These are phyloP conservation scores for Wasmannia auropunctata DNA, from an alignment of 1,140 invertebrate species.

Conservation along the genomic window DNA sequence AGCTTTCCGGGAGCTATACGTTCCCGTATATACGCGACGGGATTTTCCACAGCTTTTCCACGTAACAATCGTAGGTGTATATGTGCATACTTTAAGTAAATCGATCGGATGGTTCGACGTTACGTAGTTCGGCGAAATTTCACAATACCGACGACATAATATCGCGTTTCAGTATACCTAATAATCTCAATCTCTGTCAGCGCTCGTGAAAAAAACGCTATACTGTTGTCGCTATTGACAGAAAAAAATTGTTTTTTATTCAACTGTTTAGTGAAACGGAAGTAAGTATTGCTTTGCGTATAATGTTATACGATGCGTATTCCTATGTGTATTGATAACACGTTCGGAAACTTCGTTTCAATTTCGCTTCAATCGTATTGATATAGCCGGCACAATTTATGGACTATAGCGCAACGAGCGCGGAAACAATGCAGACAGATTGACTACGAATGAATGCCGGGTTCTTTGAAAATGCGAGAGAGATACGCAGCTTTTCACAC, in stretches of 20 bases:
- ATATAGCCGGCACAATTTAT: conserved; percentile 1
- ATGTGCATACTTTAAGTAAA: not conserved
- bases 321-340: not conserved
- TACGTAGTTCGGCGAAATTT: not conserved
- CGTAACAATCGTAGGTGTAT: not conserved
- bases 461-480: conserved; percentile 2
- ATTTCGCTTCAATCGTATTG: not conserved
- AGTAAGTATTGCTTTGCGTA: not conserved
- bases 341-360: not conserved
- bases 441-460: not conserved
- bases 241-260: not conserved
- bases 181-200: not conserved
- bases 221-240: not conserved
- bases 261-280: not conserved
- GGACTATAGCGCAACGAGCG: conserved; percentile 2
- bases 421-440: conserved; percentile 25
- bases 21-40: not conserved
- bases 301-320: not conserved
- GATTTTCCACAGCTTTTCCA: not conserved
- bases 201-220: not conserved
- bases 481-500: not conserved
- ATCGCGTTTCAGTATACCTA: not conserved
- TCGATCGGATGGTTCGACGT: not conserved
- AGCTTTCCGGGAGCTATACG: too few species aligned
- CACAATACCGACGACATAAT: not conserved